Percentiles rank a stretch among this genome's conserved stretches.
Conservation (phyloP, 2,888 invertebrate species). For the Nomada flava region DNA sequence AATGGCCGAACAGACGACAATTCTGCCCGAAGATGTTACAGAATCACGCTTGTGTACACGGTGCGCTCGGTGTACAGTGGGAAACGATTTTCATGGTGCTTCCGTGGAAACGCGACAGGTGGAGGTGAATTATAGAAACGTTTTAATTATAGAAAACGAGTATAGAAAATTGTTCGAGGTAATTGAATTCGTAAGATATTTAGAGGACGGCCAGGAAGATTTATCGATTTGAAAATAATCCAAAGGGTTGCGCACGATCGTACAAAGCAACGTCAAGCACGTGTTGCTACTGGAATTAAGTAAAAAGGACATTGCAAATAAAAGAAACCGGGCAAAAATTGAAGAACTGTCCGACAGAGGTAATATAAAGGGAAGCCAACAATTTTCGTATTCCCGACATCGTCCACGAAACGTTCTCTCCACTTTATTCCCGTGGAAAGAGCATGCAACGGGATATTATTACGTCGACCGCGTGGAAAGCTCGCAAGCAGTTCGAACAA, state of each 20-base stretch:
- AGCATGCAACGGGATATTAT: constrained; percentile 39
- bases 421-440: constrained; percentile 8
- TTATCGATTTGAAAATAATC: no score
- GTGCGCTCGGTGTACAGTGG: not conserved
- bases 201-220: no score
- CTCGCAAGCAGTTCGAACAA: constrained; percentile 15
- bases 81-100: not conserved
- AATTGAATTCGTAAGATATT: no score
- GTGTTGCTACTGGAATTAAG: no score
- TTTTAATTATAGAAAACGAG: no score
- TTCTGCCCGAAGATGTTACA: not conserved
- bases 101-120: no score
- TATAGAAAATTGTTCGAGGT: no score
- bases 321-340: no score
- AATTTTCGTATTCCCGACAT: not conserved
- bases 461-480: constrained; percentile 23
- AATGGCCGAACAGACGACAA: constrained; percentile 9
- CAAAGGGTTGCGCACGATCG: no score
- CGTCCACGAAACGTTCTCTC: not conserved
- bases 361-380: not conserved
- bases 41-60: not conserved
- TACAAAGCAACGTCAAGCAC: no score
- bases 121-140: not conserved
- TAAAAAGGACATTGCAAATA: no score
- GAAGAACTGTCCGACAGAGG: not conserved